Conservation (phyloP, 2,797 vertebrate species). For the Luscinia megarhynchos region DNA sequence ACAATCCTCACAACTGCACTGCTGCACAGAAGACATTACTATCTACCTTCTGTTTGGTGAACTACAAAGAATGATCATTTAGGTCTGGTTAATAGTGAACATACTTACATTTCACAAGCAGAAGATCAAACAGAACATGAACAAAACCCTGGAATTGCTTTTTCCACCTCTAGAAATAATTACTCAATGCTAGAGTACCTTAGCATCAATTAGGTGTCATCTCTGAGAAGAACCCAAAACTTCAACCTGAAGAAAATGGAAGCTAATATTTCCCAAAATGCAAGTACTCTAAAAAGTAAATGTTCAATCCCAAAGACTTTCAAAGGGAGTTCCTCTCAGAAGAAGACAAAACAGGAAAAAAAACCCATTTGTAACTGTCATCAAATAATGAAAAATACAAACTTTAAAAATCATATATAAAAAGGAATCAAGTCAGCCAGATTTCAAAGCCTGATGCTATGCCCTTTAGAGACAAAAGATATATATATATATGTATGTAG, state of each 20-base stretch:
- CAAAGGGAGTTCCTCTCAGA: neutral
- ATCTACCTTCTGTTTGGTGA: neutral
- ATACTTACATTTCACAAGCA: neutral
- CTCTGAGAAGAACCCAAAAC: neutral
- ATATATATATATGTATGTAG: neutral
- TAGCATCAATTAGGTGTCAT: neutral
- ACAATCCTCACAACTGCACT: slow-evolving; percentile 61
- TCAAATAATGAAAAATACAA: neutral
- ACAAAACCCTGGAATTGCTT: neutral
- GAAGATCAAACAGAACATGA: neutral
- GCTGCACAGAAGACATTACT: slow-evolving; percentile 74
- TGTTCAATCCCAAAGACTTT: neutral
- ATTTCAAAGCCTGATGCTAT: slow-evolving; percentile 6
- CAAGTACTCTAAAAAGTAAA: neutral
- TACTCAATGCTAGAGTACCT: neutral
- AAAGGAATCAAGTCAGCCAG: neutral
- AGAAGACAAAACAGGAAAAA: neutral
- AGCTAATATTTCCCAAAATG: neutral
- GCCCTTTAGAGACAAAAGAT: neutral
- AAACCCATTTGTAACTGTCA: neutral
- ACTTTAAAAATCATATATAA: neutral
- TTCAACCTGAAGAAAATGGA: neutral
- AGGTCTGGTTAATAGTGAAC: neutral
- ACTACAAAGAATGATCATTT: neutral
- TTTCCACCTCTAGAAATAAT: neutral